phyloP scores from a whole-genome alignment of 2,888 invertebrate genomes.

The Erebia aethiops region DNA sequence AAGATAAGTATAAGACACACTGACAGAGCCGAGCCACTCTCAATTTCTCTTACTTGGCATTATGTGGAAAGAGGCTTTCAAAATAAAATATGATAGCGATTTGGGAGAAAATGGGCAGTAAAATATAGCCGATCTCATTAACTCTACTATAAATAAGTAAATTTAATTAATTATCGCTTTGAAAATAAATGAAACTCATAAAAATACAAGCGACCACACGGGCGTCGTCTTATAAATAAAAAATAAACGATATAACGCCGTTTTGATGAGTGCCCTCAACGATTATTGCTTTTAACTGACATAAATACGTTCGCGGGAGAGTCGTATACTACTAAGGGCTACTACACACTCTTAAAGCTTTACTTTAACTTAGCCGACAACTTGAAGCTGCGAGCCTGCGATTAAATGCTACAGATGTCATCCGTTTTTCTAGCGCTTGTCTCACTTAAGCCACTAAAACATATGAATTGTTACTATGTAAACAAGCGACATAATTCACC shows the following conservation, averaged over 20 bases:
- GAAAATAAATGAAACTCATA: constrained; percentile 6
- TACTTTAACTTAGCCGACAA: too few species aligned
- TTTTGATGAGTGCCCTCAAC: constrained; percentile 62
- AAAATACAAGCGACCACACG: constrained; percentile 34
- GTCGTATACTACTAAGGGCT: constrained; percentile 26
- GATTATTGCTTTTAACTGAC: constrained; percentile 70
- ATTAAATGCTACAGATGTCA: too few species aligned
- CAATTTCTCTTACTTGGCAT: neutral
- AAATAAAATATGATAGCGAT: neutral
- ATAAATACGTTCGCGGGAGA: constrained; percentile 68
- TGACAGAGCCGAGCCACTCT: too few species aligned
- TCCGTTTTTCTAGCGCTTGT: too few species aligned
- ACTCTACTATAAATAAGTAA: constrained; percentile 5
- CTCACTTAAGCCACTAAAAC: too few species aligned
- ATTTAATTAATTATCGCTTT: constrained; percentile 16
- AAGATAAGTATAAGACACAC: too few species aligned
- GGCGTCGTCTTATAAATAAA: constrained; percentile 46
- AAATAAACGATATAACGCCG: constrained; percentile 60
- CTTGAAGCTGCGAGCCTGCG: too few species aligned
- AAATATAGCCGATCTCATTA: constrained; percentile 8
- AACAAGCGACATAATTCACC: too few species aligned
- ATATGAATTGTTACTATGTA: too few species aligned
- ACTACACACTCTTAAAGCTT: too few species aligned
- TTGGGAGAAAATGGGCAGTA: neutral
- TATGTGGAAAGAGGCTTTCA: neutral